These are phyloP conservation scores for Odobenus rosmarus DNA, from an alignment of 2,113 vertebrate species.

Conservation along the genomic window DNA sequence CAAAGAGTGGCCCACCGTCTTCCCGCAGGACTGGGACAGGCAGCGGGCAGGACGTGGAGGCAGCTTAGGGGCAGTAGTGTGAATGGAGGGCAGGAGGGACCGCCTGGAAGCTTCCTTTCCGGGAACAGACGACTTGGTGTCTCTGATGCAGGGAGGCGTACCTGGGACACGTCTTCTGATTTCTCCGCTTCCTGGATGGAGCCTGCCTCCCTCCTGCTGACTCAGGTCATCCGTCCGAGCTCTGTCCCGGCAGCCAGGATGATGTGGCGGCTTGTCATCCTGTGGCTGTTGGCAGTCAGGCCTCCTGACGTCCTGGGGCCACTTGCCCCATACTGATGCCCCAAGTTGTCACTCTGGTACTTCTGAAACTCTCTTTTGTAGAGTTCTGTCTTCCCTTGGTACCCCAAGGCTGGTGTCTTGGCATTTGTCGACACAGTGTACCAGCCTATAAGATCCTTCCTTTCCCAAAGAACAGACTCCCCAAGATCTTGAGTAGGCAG, in stretches of 20 bases:
- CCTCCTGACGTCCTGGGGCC: background rate
- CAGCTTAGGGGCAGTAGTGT: accelerated
- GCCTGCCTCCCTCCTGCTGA: background rate
- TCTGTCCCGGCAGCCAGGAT: accelerated
- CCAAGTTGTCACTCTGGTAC: accelerated
- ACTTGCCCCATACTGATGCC: accelerated
- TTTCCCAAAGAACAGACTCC: background rate
- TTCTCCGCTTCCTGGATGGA: background rate
- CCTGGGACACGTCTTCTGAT: background rate
- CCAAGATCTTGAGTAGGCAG: too few relatives aligned
- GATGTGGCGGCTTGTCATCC: accelerated
- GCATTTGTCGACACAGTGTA: background rate
- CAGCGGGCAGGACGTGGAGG: background rate
- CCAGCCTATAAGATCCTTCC: background rate
- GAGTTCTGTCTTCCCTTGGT: background rate
- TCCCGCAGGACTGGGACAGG: background rate
- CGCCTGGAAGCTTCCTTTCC: background rate
- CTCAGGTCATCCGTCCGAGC: accelerated
- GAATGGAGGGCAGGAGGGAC: background rate
- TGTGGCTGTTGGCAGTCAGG: accelerated
- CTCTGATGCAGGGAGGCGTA: background rate
- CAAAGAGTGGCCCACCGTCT: background rate
- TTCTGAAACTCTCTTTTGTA: background rate
- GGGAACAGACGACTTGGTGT: background rate
- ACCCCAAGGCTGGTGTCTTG: too few relatives aligned